Base-by-base conservation (phyloP, 2,888 invertebrate species). In the Mycogona germanica region DNA sequence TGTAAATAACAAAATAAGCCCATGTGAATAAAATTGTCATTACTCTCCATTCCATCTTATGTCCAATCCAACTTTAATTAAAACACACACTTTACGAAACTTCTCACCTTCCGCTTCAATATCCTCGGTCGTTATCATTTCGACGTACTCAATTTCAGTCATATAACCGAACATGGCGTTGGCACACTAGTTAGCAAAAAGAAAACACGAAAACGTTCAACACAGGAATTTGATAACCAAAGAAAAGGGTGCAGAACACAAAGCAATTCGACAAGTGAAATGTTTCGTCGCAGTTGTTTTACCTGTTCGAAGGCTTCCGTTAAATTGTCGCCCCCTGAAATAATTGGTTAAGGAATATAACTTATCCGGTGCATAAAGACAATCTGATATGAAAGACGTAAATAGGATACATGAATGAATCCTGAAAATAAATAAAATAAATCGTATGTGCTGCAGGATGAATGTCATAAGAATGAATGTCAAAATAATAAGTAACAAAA, bases 81-180 rank as follows among this genome's bases (percentile, higher is more conserved):
- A n/a, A n/a, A n/a, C n/a, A n/a, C n/a, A n/a, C n/a, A n/a, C n/a
- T n/a, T n/a, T n/a, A n/a, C n/a, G n/a, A n/a, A n/a, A n/a, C n/a
- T n/a, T n/a, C n/a, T n/a, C n/a, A 64, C 73, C 95, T 57, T 81
- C 80, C 0, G 89, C 95, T 71, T 87, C 86, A 58, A 98, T 81
- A 62, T 84, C 79, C 64, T 82, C 79, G 37, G 81, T 79, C 64
- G 84, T 78, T 61, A 76, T 75, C 67, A 87, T 84, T 45, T 91
- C 83, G 0, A 98, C 88, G 59, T 79, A 79, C 1, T 82, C 78
- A 59, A 92, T 71, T 59, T 91, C 91, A 2, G 96, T 97, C 89
- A 97, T 97, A 69, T 97, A 98, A 1, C 83, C 91, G 73, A 88
- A 98, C 96, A 98, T 96, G 1, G 92, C 87, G 69, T 89, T 80